Evolutionary conservation across 2,113 vertebrate genomes (phyloP).

Genomic region (Ceuthmochares aereus): DNA sequence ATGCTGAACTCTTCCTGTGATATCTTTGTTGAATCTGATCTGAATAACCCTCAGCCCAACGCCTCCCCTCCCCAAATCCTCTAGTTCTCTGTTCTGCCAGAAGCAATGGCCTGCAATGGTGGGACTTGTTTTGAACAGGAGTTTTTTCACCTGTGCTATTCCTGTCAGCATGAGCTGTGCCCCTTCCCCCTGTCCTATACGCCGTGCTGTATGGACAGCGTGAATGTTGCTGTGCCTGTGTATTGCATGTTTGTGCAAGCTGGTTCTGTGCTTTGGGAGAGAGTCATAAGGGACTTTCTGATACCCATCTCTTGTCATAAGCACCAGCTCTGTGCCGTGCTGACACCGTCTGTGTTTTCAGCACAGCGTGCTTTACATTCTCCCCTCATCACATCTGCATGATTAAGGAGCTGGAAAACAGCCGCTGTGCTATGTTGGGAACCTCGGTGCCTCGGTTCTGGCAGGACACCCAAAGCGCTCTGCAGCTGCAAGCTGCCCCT

Average conservation of each 20-base stretch:
- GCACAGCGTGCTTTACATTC: neutral
- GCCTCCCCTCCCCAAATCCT: neutral
- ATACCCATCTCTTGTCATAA: neutral
- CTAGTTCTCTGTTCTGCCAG: neutral
- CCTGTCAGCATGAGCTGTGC: neutral
- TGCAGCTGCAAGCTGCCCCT: neutral
- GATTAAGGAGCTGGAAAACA: neutral
- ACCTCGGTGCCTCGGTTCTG: neutral
- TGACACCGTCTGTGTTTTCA: neutral
- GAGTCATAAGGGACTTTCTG: rapidly evolving
- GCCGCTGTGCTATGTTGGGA: neutral
- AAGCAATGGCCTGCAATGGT: rapidly evolving
- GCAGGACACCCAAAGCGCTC: neutral
- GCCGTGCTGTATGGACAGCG: neutral
- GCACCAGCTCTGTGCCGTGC: neutral
- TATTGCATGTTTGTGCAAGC: neutral
- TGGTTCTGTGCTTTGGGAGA: neutral
- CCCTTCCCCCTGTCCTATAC: neutral
- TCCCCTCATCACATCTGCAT: neutral
- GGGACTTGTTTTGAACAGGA: neutral
- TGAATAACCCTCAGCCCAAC: neutral
- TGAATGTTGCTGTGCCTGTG: neutral
- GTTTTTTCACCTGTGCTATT: neutral
- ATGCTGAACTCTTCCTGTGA: neutral
- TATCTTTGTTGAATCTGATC: neutral